Evolutionary conservation across 2,888 invertebrate genomes (phyloP), one percentile per base, ranked within the genome.

Genomic region (Notocelia uddmanniana): DNA sequence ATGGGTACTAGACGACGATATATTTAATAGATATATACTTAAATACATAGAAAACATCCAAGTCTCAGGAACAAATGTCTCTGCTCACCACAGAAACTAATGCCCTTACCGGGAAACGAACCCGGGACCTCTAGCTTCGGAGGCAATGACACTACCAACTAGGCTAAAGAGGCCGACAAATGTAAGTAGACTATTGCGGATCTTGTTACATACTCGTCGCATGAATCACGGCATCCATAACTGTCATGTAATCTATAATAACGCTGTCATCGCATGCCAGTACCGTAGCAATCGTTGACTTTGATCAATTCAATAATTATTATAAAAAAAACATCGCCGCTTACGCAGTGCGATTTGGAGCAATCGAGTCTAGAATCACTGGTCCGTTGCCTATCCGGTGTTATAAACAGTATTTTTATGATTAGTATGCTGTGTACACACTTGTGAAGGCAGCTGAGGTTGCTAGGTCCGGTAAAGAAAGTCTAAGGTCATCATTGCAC

Each of bases 201-300:
- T 69, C 62, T 69, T 13, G 21, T 55, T 45, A 55, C 62, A 55
- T 69, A 31, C 50, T 45, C 15, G 26, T 55, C 21, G 54, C 54
- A 31, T 69, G 62, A 69, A 48, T 69, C 48, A 52, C 34, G 63
- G 19, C 34, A 52, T 54, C 15, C 13, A 54, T 21, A 21, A 3
- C 23, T 59, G 64, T 13, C 23, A 23, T 54, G 37, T 64, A 37
- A 52, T 19, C 6, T 19, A 64, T 31, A 41, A 66, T 45, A 41
- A 18, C 37, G 55, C 66, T 66, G 55, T 66, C 66, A 55, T 66
- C 66, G 66, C 52, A 41, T 41, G 66, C 26, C 41, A 19, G 13
- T 23, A 37, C n/a, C 13, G 15, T 11, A 37, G 52, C 21, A n/a
- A 54, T 64, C 19, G 3, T 21, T 59, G 21, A 18, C n/a, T 63